phyloP scores from a whole-genome alignment of 2,113 vertebrate genomes.

The Hoplias malabaricus region DNA sequence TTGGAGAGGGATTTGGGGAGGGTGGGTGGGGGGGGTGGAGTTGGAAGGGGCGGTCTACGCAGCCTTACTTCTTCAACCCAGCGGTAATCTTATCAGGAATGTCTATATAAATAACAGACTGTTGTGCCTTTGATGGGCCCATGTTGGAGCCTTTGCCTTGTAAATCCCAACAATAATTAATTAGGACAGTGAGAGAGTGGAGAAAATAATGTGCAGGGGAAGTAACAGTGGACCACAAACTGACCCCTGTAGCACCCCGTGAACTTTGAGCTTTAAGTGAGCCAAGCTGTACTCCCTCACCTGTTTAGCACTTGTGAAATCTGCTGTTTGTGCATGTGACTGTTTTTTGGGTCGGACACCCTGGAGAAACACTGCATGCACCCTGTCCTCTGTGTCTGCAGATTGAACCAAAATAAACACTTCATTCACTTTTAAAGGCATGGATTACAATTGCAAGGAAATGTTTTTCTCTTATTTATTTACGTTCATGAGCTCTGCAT shows the following conservation, averaged over 20 bases:
- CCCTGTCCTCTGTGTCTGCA: not conserved
- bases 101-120: slow-evolving; percentile 54
- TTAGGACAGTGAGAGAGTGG: not conserved
- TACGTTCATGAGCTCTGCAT: too few species aligned
- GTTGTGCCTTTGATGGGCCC: slow-evolving; percentile 26
- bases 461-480: not conserved
- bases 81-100: slow-evolving; percentile 75
- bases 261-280: not conserved
- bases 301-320: not conserved
- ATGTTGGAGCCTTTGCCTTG: not conserved
- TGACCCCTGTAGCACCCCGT: slow-evolving; percentile 20
- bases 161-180: slow-evolving; percentile 38
- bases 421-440: too few species aligned
- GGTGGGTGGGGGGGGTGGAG: not conserved
- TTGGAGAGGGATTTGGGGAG: slow-evolving; percentile 1
- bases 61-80: slow-evolving; percentile 41
- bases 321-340: slow-evolving; percentile 15
- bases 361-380: not conserved
- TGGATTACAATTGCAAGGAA: not conserved
- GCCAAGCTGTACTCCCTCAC: not conserved
- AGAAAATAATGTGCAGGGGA: not conserved
- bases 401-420: not conserved
- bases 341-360: not conserved
- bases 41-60: slow-evolving; percentile 24
- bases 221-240: not conserved